A percentile compares a stretch with the other conserved stretches of the same genome.
phyloP scores from a whole-genome alignment of 2,113 vertebrate species.

The Ammodytes marinus region DNA sequence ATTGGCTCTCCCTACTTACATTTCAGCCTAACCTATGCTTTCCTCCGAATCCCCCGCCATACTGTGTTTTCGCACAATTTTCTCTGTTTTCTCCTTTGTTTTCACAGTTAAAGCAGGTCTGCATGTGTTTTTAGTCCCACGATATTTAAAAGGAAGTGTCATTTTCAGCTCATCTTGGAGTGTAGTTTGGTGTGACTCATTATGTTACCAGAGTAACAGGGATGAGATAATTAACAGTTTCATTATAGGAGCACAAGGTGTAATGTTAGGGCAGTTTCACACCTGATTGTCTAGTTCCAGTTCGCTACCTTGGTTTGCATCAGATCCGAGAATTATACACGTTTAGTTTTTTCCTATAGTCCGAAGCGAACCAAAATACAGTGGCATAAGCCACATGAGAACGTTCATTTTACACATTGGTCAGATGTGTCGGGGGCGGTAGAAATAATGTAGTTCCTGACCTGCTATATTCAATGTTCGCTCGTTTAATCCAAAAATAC shows the following conservation, averaged over 20 bases:
- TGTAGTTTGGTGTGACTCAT: constrained; percentile 8
- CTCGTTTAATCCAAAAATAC: no score
- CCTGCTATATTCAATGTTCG: no score
- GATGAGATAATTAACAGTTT: background rate
- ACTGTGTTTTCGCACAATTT: constrained; percentile 50
- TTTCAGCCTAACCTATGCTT: constrained; percentile 52
- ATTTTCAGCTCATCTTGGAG: constrained; percentile 39
- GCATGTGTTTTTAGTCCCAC: constrained; percentile 60
- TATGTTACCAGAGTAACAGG: no score
- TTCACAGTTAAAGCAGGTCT: constrained; percentile 67
- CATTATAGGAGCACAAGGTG: background rate
- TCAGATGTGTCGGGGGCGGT: no score
- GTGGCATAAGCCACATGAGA: no score
- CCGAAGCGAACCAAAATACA: no score
- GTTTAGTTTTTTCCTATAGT: no score
- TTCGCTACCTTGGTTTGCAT: no score
- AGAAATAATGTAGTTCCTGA: no score
- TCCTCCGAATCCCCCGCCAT: constrained; percentile 36
- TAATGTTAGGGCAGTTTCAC: background rate
- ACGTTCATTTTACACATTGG: no score
- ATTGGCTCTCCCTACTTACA: constrained; percentile 71
- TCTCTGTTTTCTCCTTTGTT: constrained; percentile 68
- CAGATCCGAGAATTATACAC: no score
- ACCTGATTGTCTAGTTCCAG: background rate
- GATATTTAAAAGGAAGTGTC: constrained; percentile 67